Conservation (phyloP, 2,797 vertebrate species). For the Protosalanx chinensis region DNA sequence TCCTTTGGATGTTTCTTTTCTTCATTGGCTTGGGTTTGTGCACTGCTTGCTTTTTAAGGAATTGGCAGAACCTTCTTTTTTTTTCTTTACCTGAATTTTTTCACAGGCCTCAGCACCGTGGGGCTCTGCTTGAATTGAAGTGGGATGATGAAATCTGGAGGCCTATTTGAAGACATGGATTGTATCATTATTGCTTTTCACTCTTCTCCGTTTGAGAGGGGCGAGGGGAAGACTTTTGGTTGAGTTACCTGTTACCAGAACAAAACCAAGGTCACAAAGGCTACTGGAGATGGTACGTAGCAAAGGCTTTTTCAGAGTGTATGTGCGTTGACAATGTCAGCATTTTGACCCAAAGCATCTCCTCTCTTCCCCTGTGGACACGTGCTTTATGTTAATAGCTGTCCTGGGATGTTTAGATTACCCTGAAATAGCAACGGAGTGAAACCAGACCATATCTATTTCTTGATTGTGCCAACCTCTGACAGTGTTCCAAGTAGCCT, state of each 20-base stretch:
- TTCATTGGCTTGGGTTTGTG: constrained; percentile 30
- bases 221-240: constrained; percentile 48
- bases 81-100: constrained; percentile 47
- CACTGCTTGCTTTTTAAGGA: constrained; percentile 52
- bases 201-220: constrained; percentile 35
- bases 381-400: constrained; percentile 1
- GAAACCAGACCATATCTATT: neutral
- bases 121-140: constrained; percentile 51
- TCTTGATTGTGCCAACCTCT: neutral
- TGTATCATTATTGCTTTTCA: constrained; percentile 47
- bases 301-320: constrained; percentile 25
- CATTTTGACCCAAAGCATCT: constrained; percentile 34
- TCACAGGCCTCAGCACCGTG: constrained; percentile 33
- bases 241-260: constrained; percentile 50
- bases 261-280: constrained; percentile 40
- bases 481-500: neutral
- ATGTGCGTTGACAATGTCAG: constrained; percentile 36
- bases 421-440: neutral
- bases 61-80: constrained; percentile 23
- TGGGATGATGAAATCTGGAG: constrained; percentile 55
- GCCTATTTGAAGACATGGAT: constrained; percentile 54
- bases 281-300: constrained; percentile 56
- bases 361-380: constrained; percentile 20
- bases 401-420: constrained; percentile 2
- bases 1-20: constrained; percentile 29